Base-by-base conservation (phyloP, 2,888 invertebrate genomes). In the Gasteruption jaculator region DNA sequence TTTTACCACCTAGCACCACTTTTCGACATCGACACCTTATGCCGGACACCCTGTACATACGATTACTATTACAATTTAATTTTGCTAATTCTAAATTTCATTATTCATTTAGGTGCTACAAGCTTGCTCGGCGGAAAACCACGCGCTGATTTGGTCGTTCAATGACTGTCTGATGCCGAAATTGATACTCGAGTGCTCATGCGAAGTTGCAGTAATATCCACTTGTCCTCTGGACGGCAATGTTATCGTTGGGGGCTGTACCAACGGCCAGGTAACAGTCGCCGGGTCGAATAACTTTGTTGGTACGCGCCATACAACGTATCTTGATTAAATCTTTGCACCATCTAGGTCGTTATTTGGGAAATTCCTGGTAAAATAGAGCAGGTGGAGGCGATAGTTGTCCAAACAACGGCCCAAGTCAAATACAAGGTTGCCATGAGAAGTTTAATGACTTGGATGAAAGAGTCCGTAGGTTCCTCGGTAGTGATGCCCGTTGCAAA, bases 61-160 rank as follows among this genome's bases (percentile, higher is more conserved):
- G n/a, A n/a, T n/a, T n/a, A n/a, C n/a, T n/a, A n/a, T n/a, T n/a
- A n/a, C n/a, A 14, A 8, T 5, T 3, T 4, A 11, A 25, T 25
- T 25, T 5, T 10, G 8, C 18, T n/a, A n/a, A 30, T 30, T 16
- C 14, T 31, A 8, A 31, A 31, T 11, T 19, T 3, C 8, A 31
- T 2, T 19, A 14, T 21, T 12, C 7, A 1, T 22, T 19, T 11
- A 65, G 56, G 53, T 64, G 4, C 30, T 45, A 10, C 50, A 49
- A 54, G 76, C 80, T 1, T 76, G 80, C 0, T 76, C 82, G 38
- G 79, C 79, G 3, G 65, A 77, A 3, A 83, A 85, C 64, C 79
- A 81, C 1, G 81, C 86, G 2, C 72, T 86, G 45, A 74, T 87
- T 50, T 88, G 88, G 87, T 84, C 85, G 50, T 83, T 86, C 48